Base-by-base conservation (phyloP, 2,797 vertebrate species). In the Myoxocephalus aenaeus region DNA sequence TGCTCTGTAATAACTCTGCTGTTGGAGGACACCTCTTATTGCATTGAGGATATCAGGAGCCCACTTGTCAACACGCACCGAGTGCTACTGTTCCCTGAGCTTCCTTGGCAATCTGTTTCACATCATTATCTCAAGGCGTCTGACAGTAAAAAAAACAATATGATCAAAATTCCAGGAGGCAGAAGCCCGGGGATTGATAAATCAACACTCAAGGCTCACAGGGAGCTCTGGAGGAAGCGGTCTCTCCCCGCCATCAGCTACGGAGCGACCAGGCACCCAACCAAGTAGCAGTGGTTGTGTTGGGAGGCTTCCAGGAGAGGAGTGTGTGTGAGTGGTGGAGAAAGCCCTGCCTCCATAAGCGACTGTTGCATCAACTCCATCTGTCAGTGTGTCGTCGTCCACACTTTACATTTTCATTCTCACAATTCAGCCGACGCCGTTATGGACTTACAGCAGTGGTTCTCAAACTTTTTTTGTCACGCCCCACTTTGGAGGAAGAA, bases 361-460 rank as follows among this genome's bases (percentile, higher is more conserved):
- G 77, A 85, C 75, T 68, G 65, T 75, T 83, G 70, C 67, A 50
- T 64, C 57, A 73, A 36, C 73, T 80, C 80, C 77, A 73, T 80
- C 70, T 79, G 80, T 75, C 75, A 73, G 53, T 42, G 38, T 57
- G 81, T 77, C 77, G 70, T 54, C 77, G 38, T 86, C 79, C 59
- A 56, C 82, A 82, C 64, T 68, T 88, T 78, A 58, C 68, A 73
- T 75, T 83, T 66, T 81, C 70, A 57, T 42, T 86, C 68, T 10
- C 36, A 57, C 61, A 74, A 83, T 70, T 76, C 27, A 82, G 68
- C 72, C 54, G 84, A 78, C 84, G 75, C 61, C 44, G 62, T 71
- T 54, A 71, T 73, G 73, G 77, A 78, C 62, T 70, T 79, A 27
- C 25, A 27, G 25, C 25, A 27, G 25, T 27, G 25, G 25, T 27